phyloP scores from a whole-genome alignment of 2,113 vertebrate species.

The Poeciliopsis prolifica region DNA sequence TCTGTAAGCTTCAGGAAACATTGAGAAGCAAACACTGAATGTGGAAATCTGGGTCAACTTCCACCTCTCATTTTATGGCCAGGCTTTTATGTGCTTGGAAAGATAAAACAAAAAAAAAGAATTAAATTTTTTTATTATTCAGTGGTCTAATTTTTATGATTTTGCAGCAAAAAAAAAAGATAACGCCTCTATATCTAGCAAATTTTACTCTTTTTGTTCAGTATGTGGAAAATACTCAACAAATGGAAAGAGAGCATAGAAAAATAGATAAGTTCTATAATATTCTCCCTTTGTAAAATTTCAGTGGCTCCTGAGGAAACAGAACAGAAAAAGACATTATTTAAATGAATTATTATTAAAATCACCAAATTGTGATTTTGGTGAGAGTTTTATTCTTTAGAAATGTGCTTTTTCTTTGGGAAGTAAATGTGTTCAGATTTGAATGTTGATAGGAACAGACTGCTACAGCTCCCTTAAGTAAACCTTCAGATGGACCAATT shows the following conservation, averaged over 20 bases:
- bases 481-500: constrained; percentile 20
- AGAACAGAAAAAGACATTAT: neutral
- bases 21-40: neutral
- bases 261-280: no score
- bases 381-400: neutral
- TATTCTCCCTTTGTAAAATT: neutral
- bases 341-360: neutral
- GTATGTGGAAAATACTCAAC: no score
- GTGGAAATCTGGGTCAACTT: no score
- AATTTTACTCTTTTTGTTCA: no score
- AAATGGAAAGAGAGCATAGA: no score
- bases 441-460: constrained; percentile 11
- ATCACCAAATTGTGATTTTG: neutral
- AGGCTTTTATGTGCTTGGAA: no score
- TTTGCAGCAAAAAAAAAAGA: neutral
- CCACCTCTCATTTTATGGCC: no score
- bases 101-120: no score
- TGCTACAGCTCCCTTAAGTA: neutral
- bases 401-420: neutral
- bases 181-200: no score
- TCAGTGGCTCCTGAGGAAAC: neutral
- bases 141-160: neutral
- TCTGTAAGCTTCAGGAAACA: neutral
- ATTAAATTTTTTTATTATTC: neutral
- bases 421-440: constrained; percentile 12